Conservation (phyloP, 2,797 vertebrate genomes). For the Mastacembelus armatus region DNA sequence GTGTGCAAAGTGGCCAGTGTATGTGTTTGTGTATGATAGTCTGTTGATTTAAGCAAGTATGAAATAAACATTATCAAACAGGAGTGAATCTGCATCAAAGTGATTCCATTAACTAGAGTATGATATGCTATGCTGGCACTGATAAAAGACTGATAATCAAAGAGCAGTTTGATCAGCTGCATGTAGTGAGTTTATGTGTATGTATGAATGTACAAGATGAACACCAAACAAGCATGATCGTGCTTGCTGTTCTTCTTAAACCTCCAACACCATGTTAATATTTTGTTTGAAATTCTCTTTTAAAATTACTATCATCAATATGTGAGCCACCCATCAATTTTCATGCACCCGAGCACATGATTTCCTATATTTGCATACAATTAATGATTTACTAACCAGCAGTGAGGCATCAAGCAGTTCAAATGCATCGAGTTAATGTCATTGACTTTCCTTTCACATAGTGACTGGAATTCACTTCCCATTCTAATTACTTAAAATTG, state of each 20-base stretch:
- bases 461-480: slow-evolving; percentile 54
- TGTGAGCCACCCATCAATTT: slow-evolving; percentile 24
- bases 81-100: slow-evolving; percentile 22
- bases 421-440: slow-evolving; percentile 44
- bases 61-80: slow-evolving; percentile 24
- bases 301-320: slow-evolving; percentile 19
- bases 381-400: slow-evolving; percentile 49
- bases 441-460: slow-evolving; percentile 49
- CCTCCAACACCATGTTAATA: background rate
- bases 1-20: slow-evolving; percentile 4
- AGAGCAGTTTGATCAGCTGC: slow-evolving; percentile 65
- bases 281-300: slow-evolving; percentile 32
- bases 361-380: slow-evolving; percentile 55
- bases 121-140: slow-evolving; percentile 52
- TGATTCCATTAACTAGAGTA: slow-evolving; percentile 39
- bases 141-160: slow-evolving; percentile 73
- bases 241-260: slow-evolving; percentile 19
- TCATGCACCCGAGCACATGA: slow-evolving; percentile 36
- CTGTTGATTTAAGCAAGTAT: background rate
- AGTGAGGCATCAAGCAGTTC: slow-evolving; percentile 20
- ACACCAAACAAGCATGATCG: slow-evolving; percentile 8
- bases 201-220: slow-evolving; percentile 7
- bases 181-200: background rate
- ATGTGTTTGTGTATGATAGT: background rate
- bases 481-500: slow-evolving; percentile 55